These are phyloP conservation scores for Calyptomena viridis DNA, from an alignment of 2,113 vertebrate species.

Conservation along the genomic window DNA sequence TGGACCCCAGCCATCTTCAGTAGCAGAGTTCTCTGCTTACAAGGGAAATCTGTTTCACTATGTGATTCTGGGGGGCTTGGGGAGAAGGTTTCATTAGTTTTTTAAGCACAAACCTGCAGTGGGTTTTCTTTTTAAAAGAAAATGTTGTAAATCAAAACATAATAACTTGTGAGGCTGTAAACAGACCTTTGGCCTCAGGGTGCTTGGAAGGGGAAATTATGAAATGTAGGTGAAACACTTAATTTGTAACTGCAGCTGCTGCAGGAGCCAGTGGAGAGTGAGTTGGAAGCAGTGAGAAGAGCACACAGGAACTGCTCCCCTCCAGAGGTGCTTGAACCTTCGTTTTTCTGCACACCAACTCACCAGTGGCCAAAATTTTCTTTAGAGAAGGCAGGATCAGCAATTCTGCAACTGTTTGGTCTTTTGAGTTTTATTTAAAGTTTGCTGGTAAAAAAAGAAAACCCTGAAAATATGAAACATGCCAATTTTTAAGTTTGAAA, in stretches of 20 bases:
- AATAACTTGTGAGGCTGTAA: neutral
- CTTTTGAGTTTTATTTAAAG: neutral
- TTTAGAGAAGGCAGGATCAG: neutral
- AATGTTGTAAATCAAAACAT: neutral
- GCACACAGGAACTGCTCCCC: neutral
- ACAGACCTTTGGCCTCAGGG: neutral
- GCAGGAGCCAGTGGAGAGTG: neutral
- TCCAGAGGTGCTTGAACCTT: neutral
- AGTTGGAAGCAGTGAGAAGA: neutral
- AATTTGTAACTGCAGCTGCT: neutral
- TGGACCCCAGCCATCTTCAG: neutral
- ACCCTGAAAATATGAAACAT: neutral
- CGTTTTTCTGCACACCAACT: neutral
- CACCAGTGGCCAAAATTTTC: neutral
- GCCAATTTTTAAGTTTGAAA: neutral
- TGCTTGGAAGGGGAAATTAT: neutral
- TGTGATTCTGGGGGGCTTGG: accelerated
- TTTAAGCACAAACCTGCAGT: neutral
- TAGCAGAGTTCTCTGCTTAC: neutral
- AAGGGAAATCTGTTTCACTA: neutral
- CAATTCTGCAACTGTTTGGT: neutral
- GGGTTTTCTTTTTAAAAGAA: neutral
- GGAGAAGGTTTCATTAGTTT: neutral
- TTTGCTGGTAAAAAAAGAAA: neutral
- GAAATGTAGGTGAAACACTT: neutral